Base-by-base conservation (phyloP, 2,888 invertebrate genomes). In the Drosophila nr. medialis region DNA sequence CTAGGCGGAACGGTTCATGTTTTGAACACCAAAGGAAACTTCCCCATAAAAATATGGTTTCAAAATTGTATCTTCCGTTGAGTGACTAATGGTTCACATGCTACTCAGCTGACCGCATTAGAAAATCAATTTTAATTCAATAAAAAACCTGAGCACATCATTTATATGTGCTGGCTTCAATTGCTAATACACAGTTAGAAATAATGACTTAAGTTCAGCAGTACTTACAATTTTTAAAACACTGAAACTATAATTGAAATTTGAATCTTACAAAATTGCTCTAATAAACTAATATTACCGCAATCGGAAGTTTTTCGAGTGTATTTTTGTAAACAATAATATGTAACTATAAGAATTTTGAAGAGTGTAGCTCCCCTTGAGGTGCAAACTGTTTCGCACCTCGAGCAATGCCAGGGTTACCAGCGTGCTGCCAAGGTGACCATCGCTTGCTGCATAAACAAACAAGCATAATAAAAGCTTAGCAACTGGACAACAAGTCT, bases 391-490 rank as follows among this genome's bases (percentile, higher is more conserved):
- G 61, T 64, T 72, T 84, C 54, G 48, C 71, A 63, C 66, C 61
- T 38, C 8, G 10, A n/a, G 30, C 48, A 53, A 18, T 56, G 58
- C 58, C 64, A 75, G 70, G 73, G 85, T 66, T 68, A 75, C 87
- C 50, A 45, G 34, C n/a, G 34, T 48, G 86, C 67, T 80, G 55
- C 38, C 89, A 70, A 75, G 90, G 84, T 60, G 65, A 84, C 88
- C 61, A 18, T n/a, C 72, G 88, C 70, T 87, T 85, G 84, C 51
- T 76, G 85, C 61, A 59, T 71, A 74, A 89, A 82, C 86, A 80
- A 80, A 66, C 59, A 15, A n/a, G 11, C 42, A 7, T 10, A 21
- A 36, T 18, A 29, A 56, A 13, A 30, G 54, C 81, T 32, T 80
- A 34, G 81, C 64, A 67, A 77, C 77, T 63, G 56, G 34, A 2